phyloP scores from a whole-genome alignment of 2,797 vertebrate genomes.

The Moxostoma hubbsi region DNA sequence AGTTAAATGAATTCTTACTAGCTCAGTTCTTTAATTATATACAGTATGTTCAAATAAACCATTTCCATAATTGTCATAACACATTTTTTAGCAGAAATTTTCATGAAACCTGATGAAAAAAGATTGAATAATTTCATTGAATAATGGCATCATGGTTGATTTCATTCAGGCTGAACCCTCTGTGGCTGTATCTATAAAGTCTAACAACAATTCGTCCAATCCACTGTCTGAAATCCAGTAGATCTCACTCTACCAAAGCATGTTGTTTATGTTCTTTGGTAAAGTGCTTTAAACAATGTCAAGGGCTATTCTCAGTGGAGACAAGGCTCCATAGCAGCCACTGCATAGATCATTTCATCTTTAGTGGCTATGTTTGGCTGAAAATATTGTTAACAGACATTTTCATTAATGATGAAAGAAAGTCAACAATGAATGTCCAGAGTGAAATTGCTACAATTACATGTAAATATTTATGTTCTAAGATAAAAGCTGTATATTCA shows the following conservation, averaged over 20 bases:
- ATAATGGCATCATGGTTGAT: neutral
- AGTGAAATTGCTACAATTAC: neutral
- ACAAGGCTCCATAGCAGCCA: conserved; percentile 70
- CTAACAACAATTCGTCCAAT: conserved; percentile 22
- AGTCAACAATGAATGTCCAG: neutral
- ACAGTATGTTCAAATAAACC: neutral
- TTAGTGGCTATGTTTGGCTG: neutral
- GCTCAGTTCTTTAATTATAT: neutral
- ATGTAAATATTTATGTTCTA: neutral
- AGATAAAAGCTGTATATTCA: neutral
- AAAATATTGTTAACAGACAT: neutral
- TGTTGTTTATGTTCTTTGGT: conserved; percentile 25
- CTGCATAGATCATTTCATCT: conserved; percentile 10
- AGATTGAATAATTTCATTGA: neutral
- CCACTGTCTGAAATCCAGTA: conserved; percentile 15
- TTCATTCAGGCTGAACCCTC: neutral
- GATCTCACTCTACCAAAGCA: conserved; percentile 2
- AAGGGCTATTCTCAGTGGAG: conserved; percentile 62
- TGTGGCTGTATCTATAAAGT: neutral
- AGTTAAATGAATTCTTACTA: too few species aligned
- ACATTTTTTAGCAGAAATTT: neutral
- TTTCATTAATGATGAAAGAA: neutral
- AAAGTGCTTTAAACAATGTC: conserved; percentile 12
- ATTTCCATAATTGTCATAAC: conserved; percentile 14
- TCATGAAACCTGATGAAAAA: too few species aligned